Evolutionary conservation across 2,113 vertebrate genomes (phyloP), one percentile per base, ranked within the genome.

Genomic region (Gavia stellata): DNA sequence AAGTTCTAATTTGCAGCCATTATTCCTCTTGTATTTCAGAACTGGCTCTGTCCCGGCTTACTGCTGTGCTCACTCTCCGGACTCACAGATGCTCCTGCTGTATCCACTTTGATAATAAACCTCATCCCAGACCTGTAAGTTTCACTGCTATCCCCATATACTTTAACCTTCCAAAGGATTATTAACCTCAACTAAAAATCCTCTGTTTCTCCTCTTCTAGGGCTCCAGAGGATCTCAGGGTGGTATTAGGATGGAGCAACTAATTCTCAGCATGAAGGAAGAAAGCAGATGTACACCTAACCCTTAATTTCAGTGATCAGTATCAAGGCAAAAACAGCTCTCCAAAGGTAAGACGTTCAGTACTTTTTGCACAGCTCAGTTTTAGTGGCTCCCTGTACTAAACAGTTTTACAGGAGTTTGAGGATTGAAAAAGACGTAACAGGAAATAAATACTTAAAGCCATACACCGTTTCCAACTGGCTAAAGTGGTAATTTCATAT

Each of bases 391-490:
- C 31, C 15, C 34, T 65, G 17, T 18, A 58, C 63, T 38, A 38
- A 94, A 82, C 3, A 23, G 17, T 25, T 92, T 52, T 87, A 83
- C 67, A 72, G 42, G 42, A 80, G 66, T 47, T 49, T 50, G 34
- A 94, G 29, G 23, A 18, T 19, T 72, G 24, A 63, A 78, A 84
- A 94, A 59, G 66, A 45, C 14, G 12, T 44, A 65, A 88, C 9
- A 81, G 42, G 55, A 93, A 90, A 88, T n/a, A 90, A 87, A 62
- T 88, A 86, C 66, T 91, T 73, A 88, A 96, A 89, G 50, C 9
- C 75, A 88, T 17, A 42, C 9, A 78, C 19, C 19, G 58, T 70
- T 95, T 92, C 49, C 58, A 91, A 33, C 58, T 90, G 67, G 44
- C 25, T 94, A 75, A 91, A 88, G 45, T 81, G 34, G 55, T 79